A percentile compares a stretch with the other conserved stretches of the same genome.
phyloP scores from a whole-genome alignment of 2,113 vertebrate genomes.

The Dromaius novaehollandiae region DNA sequence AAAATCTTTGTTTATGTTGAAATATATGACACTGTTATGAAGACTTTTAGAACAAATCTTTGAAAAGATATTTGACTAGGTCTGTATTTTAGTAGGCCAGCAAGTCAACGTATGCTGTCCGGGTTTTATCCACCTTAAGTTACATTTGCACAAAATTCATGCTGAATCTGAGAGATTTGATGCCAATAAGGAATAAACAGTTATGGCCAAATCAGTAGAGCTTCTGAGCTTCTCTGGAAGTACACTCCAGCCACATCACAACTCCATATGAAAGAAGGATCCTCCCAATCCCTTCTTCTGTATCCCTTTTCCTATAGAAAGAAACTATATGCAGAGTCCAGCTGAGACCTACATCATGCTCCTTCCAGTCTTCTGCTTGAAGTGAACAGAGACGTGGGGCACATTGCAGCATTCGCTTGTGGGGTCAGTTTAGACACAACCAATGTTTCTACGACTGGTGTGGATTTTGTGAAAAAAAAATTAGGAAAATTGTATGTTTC shows the following conservation, averaged over 20 bases:
- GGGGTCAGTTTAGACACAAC: not conserved
- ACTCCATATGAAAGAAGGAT: not conserved
- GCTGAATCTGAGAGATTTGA: not conserved
- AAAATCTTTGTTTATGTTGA: not conserved
- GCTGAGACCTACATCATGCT: not conserved
- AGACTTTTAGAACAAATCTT: not conserved
- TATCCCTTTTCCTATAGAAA: not conserved
- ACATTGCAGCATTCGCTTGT: not conserved
- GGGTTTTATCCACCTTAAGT: not conserved
- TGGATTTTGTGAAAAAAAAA: not conserved
- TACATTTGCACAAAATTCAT: not conserved
- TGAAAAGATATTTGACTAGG: not conserved
- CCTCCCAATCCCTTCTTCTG: not conserved
- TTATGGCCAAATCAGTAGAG: not conserved
- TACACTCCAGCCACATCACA: not conserved
- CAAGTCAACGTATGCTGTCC: not conserved
- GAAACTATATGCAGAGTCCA: not conserved
- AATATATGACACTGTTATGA: not conserved
- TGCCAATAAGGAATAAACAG: not conserved
- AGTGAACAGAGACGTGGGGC: not conserved
- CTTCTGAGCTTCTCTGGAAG: not conserved
- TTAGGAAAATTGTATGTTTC: not conserved
- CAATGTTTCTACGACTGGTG: not conserved
- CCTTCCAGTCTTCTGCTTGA: not conserved
- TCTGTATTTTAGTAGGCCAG: rapidly evolving